Percentiles rank a stretch among this genome's conserved stretches.
These are phyloP conservation scores for Andricus grossulariae DNA, from an alignment of 1,140 invertebrate species.

Conservation along the genomic window DNA sequence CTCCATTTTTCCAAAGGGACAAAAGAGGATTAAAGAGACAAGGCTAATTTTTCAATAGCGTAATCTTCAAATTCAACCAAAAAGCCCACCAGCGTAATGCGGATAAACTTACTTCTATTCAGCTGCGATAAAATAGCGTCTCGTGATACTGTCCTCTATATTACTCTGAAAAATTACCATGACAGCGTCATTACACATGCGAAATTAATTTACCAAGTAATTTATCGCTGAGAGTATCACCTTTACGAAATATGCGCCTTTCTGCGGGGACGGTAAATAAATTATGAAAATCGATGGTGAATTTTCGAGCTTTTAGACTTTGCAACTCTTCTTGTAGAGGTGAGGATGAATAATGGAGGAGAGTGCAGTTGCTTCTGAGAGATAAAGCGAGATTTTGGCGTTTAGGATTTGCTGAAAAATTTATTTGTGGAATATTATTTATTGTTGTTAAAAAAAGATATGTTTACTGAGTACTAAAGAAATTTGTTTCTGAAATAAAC, in stretches of 20 bases:
- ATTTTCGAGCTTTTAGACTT: slow-evolving; percentile 11
- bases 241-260: slow-evolving; percentile 17
- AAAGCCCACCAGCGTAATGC: neutral
- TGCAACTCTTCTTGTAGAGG: neutral
- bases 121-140: slow-evolving; percentile 2
- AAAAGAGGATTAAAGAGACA: too few species aligned
- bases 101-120: neutral
- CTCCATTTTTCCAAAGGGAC: too few species aligned
- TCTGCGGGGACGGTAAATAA: slow-evolving; percentile 10
- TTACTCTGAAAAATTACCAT: slow-evolving; percentile 7
- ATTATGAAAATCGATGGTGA: slow-evolving; percentile 14
- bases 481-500: too few species aligned
- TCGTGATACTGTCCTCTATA: neutral
- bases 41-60: too few species aligned
- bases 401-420: neutral
- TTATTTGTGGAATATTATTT: too few species aligned
- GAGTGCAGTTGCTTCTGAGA: neutral
- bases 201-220: slow-evolving; percentile 29
- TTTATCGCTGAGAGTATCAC: slow-evolving; percentile 1
- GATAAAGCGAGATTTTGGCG: slow-evolving; percentile 10
- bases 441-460: too few species aligned
- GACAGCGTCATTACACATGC: slow-evolving; percentile 6
- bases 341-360: neutral
- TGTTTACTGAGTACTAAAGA: too few species aligned
- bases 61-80: too few species aligned